These are phyloP conservation scores for Cerceris ruficornis DNA, from an alignment of 2,888 invertebrate species.

Conservation along the genomic window DNA sequence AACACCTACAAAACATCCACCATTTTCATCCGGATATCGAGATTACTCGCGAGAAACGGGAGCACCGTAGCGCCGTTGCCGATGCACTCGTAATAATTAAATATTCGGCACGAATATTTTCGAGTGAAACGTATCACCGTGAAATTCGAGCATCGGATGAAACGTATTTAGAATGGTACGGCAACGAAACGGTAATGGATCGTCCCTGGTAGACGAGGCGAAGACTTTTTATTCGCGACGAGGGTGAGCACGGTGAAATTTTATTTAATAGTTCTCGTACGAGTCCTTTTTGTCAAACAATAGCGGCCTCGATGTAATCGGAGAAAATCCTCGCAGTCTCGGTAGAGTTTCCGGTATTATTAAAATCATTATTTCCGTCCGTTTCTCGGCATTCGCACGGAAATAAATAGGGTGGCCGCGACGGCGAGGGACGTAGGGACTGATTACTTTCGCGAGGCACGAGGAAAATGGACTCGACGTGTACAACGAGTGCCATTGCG, in stretches of 20 bases:
- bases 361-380: constrained; percentile 66
- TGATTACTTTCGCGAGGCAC: constrained; percentile 63
- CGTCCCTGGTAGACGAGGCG: constrained; percentile 46
- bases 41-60: constrained; percentile 3
- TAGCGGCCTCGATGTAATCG: constrained; percentile 44
- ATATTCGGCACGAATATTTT: constrained; percentile 44
- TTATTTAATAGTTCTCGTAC: constrained; percentile 54
- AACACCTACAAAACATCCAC: constrained; percentile 17
- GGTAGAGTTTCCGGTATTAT: constrained; percentile 54
- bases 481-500: constrained; percentile 38
- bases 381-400: constrained; percentile 55
- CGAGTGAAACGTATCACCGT: constrained; percentile 46
- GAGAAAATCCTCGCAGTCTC: constrained; percentile 38
- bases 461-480: constrained; percentile 60
- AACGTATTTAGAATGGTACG: constrained; percentile 36
- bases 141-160: constrained; percentile 44
- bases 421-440: constrained; percentile 23
- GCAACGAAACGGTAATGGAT: constrained; percentile 50
- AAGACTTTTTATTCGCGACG: constrained; percentile 36
- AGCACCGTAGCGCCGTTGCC: constrained; percentile 18
- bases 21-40: constrained; percentile 9
- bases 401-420: constrained; percentile 63
- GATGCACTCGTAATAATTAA: constrained; percentile 44
- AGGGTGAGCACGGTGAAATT: constrained; percentile 39
- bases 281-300: constrained; percentile 48